A percentile compares a stretch with the other conserved stretches of the same genome.
phyloP scores from a whole-genome alignment of 2,797 vertebrate genomes.

The Oryzias sinensis region DNA sequence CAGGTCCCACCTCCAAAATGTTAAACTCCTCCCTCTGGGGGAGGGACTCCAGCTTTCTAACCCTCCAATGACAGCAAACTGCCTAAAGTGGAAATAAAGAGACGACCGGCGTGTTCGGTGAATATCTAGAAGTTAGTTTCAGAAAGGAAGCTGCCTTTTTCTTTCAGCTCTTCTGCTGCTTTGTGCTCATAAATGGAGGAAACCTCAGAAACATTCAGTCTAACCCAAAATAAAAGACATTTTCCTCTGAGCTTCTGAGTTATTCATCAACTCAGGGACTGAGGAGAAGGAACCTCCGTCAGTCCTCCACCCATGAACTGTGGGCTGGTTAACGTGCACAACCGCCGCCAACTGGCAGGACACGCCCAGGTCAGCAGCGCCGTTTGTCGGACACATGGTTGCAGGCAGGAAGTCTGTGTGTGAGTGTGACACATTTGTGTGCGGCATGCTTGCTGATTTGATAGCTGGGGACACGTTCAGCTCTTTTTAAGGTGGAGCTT shows the following conservation, averaged over 20 bases:
- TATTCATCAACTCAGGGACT: constrained; percentile 47
- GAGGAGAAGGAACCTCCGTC: constrained; percentile 42
- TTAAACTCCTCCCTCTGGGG: no score
- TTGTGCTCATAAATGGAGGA: constrained; percentile 20
- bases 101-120: no score
- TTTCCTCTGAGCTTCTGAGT: constrained; percentile 38
- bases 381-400: constrained; percentile 27
- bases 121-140: constrained; percentile 4
- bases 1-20: no score
- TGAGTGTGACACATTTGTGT: not conserved
- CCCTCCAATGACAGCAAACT: no score
- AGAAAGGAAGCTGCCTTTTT: not conserved
- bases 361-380: constrained; percentile 27
- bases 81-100: no score
- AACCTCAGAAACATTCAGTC: constrained; percentile 27
- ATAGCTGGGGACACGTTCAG: no score
- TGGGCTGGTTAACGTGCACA: not conserved
- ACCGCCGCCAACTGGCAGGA: constrained; percentile 9
- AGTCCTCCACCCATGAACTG: constrained; percentile 30
- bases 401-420: constrained; percentile 12
- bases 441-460: not conserved
- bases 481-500: no score
- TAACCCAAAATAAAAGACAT: constrained; percentile 32
- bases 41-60: no score
- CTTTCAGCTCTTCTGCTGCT: constrained; percentile 4